Evolutionary conservation across 2,888 invertebrate genomes (phyloP).

Genomic region (Poecilus cupreus): DNA sequence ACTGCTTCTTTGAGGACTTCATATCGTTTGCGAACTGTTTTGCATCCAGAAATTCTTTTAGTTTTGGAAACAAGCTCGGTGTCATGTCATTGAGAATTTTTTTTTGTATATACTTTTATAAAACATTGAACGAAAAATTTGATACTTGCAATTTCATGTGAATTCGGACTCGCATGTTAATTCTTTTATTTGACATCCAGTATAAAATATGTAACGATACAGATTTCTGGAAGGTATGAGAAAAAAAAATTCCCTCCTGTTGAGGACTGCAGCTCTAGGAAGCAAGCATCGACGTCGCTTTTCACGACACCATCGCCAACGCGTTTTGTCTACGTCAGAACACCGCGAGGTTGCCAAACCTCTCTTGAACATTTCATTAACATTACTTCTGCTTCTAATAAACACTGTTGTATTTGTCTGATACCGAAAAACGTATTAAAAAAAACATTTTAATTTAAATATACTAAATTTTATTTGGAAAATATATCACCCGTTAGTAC

Average conservation of each 20-base stretch:
- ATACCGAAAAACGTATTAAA: background rate
- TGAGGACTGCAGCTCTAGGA: background rate
- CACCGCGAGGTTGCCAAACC: slow-evolving; percentile 3
- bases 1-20: no score
- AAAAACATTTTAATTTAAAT: background rate
- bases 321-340: slow-evolving; percentile 19
- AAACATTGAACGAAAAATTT: no score
- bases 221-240: no score
- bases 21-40: no score
- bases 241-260: background rate
- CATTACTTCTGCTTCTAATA: background rate
- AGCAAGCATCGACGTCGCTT: background rate
- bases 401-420: background rate
- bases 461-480: background rate
- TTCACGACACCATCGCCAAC: slow-evolving; percentile 21
- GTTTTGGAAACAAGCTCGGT: no score
- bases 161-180: no score
- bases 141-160: no score
- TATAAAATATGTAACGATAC: no score
- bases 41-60: no score
- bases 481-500: background rate
- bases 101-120: no score
- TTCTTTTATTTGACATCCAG: no score
- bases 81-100: no score
- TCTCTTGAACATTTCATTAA: slow-evolving; percentile 20